Conservation (phyloP, 2,113 vertebrate species). For the Diadophis punctatus region DNA sequence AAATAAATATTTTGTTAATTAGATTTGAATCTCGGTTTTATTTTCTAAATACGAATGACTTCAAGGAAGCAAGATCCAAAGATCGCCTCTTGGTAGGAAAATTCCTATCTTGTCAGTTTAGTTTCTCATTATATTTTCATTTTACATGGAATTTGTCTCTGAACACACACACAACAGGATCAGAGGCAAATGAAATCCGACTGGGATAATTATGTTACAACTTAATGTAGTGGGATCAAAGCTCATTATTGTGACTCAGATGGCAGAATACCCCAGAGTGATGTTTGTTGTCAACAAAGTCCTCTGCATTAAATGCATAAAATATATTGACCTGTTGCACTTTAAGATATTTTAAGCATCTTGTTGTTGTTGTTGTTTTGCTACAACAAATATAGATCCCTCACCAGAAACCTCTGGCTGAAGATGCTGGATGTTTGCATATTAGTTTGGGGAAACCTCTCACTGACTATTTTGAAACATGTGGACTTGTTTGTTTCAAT, state of each 20-base stretch:
- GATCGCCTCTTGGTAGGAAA: too few species aligned
- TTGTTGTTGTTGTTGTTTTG: neutral
- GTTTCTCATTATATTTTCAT: conserved; percentile 1
- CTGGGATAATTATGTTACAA: neutral
- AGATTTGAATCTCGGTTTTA: too few species aligned
- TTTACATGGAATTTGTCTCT: conserved; percentile 3
- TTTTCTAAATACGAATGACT: too few species aligned
- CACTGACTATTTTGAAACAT: neutral
- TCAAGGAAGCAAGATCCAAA: too few species aligned
- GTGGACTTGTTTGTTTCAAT: neutral
- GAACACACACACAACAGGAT: neutral
- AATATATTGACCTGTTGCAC: neutral
- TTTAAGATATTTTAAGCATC: neutral
- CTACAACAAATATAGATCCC: neutral
- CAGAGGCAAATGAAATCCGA: neutral
- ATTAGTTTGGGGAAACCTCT: neutral
- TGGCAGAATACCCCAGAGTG: neutral
- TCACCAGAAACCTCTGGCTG: neutral
- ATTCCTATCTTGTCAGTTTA: too few species aligned
- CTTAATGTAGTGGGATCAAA: neutral
- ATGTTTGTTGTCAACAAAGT: neutral
- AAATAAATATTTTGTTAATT: too few species aligned
- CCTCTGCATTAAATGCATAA: neutral
- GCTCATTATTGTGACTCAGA: neutral
- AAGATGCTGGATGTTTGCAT: neutral